A percentile compares a stretch with the other conserved stretches of the same genome.
Evolutionary conservation across 1,140 invertebrate genomes (phyloP).

Genomic region (Zaprionus inermis): DNA sequence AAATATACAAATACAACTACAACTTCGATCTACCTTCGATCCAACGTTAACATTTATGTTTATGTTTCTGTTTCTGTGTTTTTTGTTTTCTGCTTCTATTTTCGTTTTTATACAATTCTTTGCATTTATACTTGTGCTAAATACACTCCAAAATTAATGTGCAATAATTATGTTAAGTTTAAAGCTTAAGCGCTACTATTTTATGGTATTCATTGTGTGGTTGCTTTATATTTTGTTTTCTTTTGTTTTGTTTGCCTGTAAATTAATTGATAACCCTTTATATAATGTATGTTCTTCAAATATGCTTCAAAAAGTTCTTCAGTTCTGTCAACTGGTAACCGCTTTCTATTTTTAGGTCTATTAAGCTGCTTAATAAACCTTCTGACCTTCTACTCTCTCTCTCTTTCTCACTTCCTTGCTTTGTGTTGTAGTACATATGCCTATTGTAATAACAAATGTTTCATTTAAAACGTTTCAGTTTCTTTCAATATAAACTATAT

Average conservation of each 20-base stretch:
- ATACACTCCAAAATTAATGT: slow-evolving; percentile 81
- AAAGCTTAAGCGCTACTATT: slow-evolving; percentile 66
- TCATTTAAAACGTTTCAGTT: slow-evolving; percentile 19
- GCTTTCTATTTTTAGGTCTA: slow-evolving; percentile 34
- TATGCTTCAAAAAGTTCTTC: slow-evolving; percentile 65
- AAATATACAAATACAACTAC: slow-evolving; percentile 76
- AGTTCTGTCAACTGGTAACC: slow-evolving; percentile 36
- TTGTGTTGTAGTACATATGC: slow-evolving; percentile 47
- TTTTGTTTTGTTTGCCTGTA: slow-evolving; percentile 60
- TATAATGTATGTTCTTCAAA: slow-evolving; percentile 57
- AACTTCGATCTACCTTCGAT: slow-evolving; percentile 46
- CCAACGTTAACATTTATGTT: slow-evolving; percentile 37
- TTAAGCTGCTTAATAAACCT: slow-evolving; percentile 79
- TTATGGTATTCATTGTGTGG: slow-evolving; percentile 36
- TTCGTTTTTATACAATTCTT: slow-evolving; percentile 66
- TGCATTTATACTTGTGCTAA: slow-evolving; percentile 65
- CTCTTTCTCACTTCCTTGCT: slow-evolving; percentile 24
- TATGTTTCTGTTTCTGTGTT: slow-evolving; percentile 19
- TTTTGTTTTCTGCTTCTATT: slow-evolving; percentile 30
- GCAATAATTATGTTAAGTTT: slow-evolving; percentile 70
- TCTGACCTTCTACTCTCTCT: slow-evolving; percentile 36
- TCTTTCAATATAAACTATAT: slow-evolving; percentile 61
- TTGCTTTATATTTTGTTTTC: slow-evolving; percentile 31
- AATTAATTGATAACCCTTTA: slow-evolving; percentile 72
- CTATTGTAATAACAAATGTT: slow-evolving; percentile 72